Percentiles rank a stretch among this genome's conserved stretches.
These are phyloP conservation scores for Hyposmocoma kahamanoa DNA, from an alignment of 1,140 invertebrate genomes.

Conservation along the genomic window DNA sequence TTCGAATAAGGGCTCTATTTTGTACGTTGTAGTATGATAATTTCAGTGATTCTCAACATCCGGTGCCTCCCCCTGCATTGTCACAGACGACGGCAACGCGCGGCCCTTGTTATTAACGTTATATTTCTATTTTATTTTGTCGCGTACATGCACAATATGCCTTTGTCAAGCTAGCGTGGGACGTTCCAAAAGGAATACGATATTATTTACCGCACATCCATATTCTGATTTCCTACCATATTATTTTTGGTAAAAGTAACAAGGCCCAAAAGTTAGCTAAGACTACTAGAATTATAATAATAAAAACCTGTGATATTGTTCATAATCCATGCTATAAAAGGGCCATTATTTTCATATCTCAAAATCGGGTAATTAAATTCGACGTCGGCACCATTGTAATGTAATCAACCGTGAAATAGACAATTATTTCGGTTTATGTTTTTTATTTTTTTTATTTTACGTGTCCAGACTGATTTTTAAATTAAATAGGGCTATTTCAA, in stretches of 20 bases:
- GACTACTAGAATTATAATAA: too few species aligned
- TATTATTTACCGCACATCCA: too few species aligned
- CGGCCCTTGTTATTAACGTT: slow-evolving; percentile 21
- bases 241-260: too few species aligned
- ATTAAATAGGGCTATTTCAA: neutral
- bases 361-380: slow-evolving; percentile 12
- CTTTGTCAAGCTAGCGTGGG: slow-evolving; percentile 21
- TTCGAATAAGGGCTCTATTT: too few species aligned
- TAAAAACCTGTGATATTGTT: too few species aligned
- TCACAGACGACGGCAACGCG: slow-evolving; percentile 16
- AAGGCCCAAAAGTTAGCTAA: too few species aligned
- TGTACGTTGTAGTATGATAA: slow-evolving; percentile 33
- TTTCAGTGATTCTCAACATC: slow-evolving; percentile 23
- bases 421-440: slow-evolving; percentile 8
- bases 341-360: neutral
- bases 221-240: too few species aligned
- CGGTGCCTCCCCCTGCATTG: slow-evolving; percentile 25
- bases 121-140: slow-evolving; percentile 19
- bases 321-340: too few species aligned
- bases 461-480: too few species aligned
- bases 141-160: slow-evolving; percentile 12
- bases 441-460: slow-evolving; percentile 12
- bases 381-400: slow-evolving; percentile 10
- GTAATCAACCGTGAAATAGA: slow-evolving; percentile 18
- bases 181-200: too few species aligned